A percentile compares a stretch with the other conserved stretches of the same genome.
Conservation (phyloP, 2,113 vertebrate species). For the Holacanthus passer region DNA sequence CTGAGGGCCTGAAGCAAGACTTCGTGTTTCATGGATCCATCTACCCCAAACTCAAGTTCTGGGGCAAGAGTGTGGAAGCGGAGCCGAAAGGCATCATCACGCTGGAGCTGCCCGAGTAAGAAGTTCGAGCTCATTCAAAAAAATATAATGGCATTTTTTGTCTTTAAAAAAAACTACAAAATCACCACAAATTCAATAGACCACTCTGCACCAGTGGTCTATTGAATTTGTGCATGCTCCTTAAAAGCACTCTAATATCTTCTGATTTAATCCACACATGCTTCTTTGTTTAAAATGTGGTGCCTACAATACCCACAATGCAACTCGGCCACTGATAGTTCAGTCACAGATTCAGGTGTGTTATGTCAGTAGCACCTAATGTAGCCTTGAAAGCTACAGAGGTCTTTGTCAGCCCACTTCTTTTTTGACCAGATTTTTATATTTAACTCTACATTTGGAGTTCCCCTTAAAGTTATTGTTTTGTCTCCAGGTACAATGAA, state of each 20-base stretch:
- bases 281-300: not conserved
- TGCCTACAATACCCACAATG: not conserved
- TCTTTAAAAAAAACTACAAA: too few species aligned
- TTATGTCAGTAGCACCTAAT: not conserved
- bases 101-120: conserved; percentile 96
- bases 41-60: conserved; percentile 99
- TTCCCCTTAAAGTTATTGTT: not conserved
- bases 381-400: not conserved
- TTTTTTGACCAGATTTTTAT: not conserved
- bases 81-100: conserved; percentile 97
- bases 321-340: not conserved
- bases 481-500: conserved; percentile 88
- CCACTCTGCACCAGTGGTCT: too few species aligned
- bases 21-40: conserved; percentile 98
- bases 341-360: not conserved
- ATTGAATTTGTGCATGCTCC: too few species aligned
- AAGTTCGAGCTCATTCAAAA: too few species aligned
- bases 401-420: not conserved
- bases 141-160: too few species aligned
- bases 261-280: not conserved
- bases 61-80: conserved; percentile 98
- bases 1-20: conserved; percentile 93
- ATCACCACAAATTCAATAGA: too few species aligned
- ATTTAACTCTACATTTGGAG: too few species aligned
- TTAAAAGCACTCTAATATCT: not conserved